Base-by-base conservation (phyloP, 2,888 invertebrate genomes). In the Trichopoda pennipes region DNA sequence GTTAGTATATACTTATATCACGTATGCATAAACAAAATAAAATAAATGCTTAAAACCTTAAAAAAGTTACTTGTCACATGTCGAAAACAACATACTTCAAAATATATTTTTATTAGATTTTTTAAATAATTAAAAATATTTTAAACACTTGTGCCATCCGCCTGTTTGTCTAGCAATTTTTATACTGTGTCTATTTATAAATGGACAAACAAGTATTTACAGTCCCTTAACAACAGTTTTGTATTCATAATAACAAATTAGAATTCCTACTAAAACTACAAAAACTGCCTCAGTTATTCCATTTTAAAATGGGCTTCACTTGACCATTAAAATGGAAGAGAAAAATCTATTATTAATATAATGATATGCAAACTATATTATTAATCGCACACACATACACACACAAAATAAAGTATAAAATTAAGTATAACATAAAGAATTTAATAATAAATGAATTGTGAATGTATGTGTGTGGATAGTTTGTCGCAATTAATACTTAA, bases 231-330 rank as follows among this genome's bases (percentile, higher is more conserved):
- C 38, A 66, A 44, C 23, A 23, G 17, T 42, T 61, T 21, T 56
- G 6, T 47, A 35, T 23, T 61, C n/a, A 53, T 8, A n/a, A n/a
- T 12, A 12, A 61, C 10, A 12, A 23, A 38, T 60, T 21, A 9
- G 38, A 38, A 28, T 17, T 23, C 49, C 55, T 23, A 19, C 9
- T 44, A 16, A 17, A 47, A n/a, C 4, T 47, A 17, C 44, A 55
- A 42, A 68, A 73, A 69, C 23, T 61, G 70, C 66, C 61, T 75
- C 38, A 74, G 75, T 75, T 82, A 78, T 82, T 75, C 70, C 66
- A 79, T 66, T 79, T 82, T 79, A 75, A 82, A 82, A 68, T 72
- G 38, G 72, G 49, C 70, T 75, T 53, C 49, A 61, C 66, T 70
- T 79, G 75, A 79, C 82, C 79, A 79, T 61, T 78, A 69, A 68